These are phyloP conservation scores for Cephalopachus bancanus DNA, from an alignment of 2,797 vertebrate species.

Conservation along the genomic window DNA sequence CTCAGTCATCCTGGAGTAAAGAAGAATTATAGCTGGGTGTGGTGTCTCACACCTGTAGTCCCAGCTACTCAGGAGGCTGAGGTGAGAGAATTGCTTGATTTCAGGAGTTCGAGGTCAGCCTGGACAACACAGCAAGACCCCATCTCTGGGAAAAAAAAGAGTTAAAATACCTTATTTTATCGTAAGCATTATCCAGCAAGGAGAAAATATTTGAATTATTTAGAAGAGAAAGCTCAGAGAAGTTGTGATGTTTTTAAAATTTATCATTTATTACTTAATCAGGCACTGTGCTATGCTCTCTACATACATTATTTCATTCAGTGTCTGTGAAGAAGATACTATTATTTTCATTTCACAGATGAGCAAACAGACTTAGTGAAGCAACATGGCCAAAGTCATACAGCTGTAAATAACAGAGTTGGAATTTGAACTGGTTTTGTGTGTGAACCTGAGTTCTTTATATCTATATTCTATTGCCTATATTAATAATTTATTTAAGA, in stretches of 20 bases:
- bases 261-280: neutral
- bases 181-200: neutral
- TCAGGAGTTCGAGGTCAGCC: neutral
- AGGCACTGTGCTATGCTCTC: neutral
- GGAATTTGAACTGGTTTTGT: neutral
- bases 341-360: conserved; percentile 12
- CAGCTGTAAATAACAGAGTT: neutral
- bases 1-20: neutral
- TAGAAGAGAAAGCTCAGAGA: neutral
- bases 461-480: neutral
- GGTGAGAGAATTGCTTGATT: neutral
- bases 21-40: neutral
- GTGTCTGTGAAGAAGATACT: neutral
- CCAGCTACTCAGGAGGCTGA: neutral
- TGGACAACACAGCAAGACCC: neutral
- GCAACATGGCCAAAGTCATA: neutral
- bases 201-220: neutral
- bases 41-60: neutral
- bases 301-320: neutral
- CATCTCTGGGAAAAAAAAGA: neutral
- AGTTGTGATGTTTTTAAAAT: neutral
- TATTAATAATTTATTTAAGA: conserved; percentile 10
- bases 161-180: neutral
- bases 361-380: neutral
- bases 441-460: neutral